Percentiles rank a stretch among this genome's conserved stretches.
Conservation (phyloP, 1,140 invertebrate genomes). For the Microplitis demolitor region DNA sequence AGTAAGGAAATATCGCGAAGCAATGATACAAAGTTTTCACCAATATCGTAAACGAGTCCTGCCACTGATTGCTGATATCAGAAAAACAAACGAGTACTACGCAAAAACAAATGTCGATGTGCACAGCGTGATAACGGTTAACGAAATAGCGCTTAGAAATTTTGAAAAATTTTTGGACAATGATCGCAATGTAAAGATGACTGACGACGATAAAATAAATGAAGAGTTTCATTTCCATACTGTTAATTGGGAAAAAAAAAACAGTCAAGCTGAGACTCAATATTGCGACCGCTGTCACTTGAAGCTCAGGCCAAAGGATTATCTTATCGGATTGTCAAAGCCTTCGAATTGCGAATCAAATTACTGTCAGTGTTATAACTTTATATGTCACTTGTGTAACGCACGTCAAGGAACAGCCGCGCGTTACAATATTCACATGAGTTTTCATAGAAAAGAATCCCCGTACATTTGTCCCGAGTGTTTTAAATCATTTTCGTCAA, state of each 20-base stretch:
- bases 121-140: neutral
- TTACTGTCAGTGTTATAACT: constrained; percentile 50
- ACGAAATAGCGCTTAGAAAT: neutral
- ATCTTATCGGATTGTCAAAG: constrained; percentile 48
- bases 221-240: constrained; percentile 14
- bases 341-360: constrained; percentile 25
- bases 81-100: neutral
- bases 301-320: constrained; percentile 39
- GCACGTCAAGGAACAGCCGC: constrained; percentile 40
- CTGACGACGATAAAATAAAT: constrained; percentile 7
- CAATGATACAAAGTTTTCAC: neutral
- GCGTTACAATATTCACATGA: constrained; percentile 45
- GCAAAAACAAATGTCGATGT: neutral
- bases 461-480: constrained; percentile 51
- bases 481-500: constrained; percentile 31
- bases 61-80: neutral
- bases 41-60: neutral
- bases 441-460: constrained; percentile 42
- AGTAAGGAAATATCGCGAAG: neutral
- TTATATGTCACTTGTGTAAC: constrained; percentile 47
- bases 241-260: constrained; percentile 28
- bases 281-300: constrained; percentile 41
- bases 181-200: neutral
- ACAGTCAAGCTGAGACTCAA: neutral
- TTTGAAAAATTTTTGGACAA: constrained; percentile 1